Base-by-base conservation (phyloP, 2,888 invertebrate genomes). In the Tachina fera region DNA sequence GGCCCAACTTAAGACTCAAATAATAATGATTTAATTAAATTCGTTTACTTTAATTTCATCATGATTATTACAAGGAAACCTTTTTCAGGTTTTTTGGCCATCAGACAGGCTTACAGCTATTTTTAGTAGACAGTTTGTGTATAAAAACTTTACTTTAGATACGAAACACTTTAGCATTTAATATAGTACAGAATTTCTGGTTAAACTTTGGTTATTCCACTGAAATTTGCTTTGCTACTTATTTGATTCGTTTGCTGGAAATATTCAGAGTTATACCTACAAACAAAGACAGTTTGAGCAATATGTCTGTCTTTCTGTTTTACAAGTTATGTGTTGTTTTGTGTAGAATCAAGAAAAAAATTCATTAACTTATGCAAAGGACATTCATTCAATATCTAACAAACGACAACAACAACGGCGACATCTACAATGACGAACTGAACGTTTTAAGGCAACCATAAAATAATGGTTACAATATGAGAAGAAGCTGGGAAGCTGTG, bases 291-390 rank as follows among this genome's bases (percentile, higher is more conserved):
- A 49, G 22, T 49, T 45, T 45, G 49, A 70, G 53, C 65, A 76
- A 70, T 19, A 14, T 45, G 56, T 41, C 63, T 53, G 43, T 49
- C 61, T 43, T 70, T 41, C 58, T 45, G 43, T 58, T 70, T 43
- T 70, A 68, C 41, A 61, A 71, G 16, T 47, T 78, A 51, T 60
- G 31, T 51, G 14, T 19, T 41, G 56, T 61, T n/a, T 14, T 3
- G n/a, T 65, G 10, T 47, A 13, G 22, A 60, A 61, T n/a, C 41
- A 51, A 61, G 10, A 14, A 19, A 88, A 60, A 58, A 8, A 60
- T 31, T 31, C 31, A 43, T 56, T 22, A 56, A 51, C 41, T 9
- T 47, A 47, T 81, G 88, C 89, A 88, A 90, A 90, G 90, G 90
- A 90, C 88, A 90, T 88, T 89, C 65, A 74, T 83, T 80, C 45